Percentiles rank a stretch among this genome's conserved stretches.
Evolutionary conservation across 2,888 invertebrate species (phyloP).

Genomic region (Encarsia formosa): DNA sequence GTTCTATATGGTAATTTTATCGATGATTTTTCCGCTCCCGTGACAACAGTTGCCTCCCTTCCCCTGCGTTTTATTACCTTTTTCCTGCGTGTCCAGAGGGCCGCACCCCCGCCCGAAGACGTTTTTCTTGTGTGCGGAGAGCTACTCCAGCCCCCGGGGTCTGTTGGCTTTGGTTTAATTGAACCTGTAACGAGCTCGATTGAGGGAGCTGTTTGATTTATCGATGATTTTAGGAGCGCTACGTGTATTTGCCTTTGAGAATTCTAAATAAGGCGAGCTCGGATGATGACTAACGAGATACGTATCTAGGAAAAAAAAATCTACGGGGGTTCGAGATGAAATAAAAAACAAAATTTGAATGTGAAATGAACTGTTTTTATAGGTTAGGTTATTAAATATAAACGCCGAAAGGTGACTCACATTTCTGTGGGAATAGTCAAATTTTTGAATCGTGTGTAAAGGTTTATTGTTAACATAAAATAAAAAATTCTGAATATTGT

Average conservation of each 20-base stretch:
- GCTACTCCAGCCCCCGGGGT: background rate
- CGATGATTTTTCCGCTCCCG: slow-evolving; percentile 22
- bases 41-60: background rate
- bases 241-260: background rate
- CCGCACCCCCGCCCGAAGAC: background rate
- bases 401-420: too few species aligned
- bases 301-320: too few species aligned
- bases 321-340: too few species aligned
- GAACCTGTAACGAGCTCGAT: background rate
- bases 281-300: too few species aligned
- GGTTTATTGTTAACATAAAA: too few species aligned
- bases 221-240: background rate
- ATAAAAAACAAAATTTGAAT: too few species aligned
- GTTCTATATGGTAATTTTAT: slow-evolving; percentile 31
- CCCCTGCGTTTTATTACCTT: background rate
- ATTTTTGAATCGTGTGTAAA: too few species aligned
- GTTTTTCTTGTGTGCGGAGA: too few species aligned
- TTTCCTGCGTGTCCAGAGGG: background rate
- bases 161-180: slow-evolving; percentile 11
- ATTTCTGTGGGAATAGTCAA: too few species aligned
- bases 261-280: background rate
- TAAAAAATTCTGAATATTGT: too few species aligned
- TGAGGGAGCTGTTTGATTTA: slow-evolving; percentile 2
- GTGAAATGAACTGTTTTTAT: too few species aligned
- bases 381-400: too few species aligned